Conservation (phyloP, 2,113 vertebrate genomes). For the Leuciscus idus region DNA sequence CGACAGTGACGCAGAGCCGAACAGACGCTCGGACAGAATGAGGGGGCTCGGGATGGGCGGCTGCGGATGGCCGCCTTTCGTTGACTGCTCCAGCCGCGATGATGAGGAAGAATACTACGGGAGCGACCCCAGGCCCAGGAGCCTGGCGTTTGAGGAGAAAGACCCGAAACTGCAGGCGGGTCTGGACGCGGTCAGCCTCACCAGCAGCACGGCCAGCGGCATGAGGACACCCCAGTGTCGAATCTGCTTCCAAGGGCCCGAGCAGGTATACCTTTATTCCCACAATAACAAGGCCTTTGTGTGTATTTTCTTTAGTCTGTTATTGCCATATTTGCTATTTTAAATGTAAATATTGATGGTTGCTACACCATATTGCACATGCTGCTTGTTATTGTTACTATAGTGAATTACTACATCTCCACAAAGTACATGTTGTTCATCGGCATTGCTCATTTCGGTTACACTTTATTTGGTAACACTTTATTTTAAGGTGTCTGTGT, state of each 20-base stretch:
- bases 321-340: neutral
- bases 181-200: constrained; percentile 88
- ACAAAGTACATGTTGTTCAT: neutral
- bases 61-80: constrained; percentile 88
- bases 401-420: neutral
- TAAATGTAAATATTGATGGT: neutral
- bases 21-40: constrained; percentile 73
- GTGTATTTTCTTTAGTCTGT: neutral
- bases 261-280: constrained; percentile 80
- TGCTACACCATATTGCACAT: neutral
- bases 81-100: constrained; percentile 80
- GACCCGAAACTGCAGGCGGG: constrained; percentile 82
- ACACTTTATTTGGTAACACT: too few relatives aligned
- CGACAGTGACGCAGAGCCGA: constrained; percentile 77
- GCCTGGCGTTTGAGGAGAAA: constrained; percentile 83
- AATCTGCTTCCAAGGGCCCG: constrained; percentile 92
- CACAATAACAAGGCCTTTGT: neutral
- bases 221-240: constrained; percentile 89
- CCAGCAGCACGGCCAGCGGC: constrained; percentile 86
- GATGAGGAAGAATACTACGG: constrained; percentile 89
- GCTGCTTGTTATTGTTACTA: neutral
- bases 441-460: neutral
- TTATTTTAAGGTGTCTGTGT: too few relatives aligned
- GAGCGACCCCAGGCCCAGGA: constrained; percentile 81
- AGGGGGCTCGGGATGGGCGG: constrained; percentile 83